Evolutionary conservation across 2,113 vertebrate species (phyloP).

Genomic region (Macrotus californicus): DNA sequence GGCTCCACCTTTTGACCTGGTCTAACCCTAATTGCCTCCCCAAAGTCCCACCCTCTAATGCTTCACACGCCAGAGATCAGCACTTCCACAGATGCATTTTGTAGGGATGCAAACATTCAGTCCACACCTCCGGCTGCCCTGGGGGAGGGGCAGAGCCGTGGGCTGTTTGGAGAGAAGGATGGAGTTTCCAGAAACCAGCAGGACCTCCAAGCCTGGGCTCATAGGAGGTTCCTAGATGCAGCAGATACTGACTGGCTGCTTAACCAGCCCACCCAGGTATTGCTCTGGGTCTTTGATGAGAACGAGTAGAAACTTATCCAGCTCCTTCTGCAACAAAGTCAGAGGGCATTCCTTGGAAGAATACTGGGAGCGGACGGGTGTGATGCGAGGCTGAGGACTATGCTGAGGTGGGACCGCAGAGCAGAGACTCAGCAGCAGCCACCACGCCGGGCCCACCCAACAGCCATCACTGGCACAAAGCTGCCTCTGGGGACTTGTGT

Average conservation of each 20-base stretch:
- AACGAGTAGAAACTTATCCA: not conserved
- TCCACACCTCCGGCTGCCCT: not conserved
- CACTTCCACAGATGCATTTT: not conserved
- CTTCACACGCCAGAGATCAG: not conserved
- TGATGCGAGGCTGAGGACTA: not conserved
- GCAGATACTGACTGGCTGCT: fast-evolving
- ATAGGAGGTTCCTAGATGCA: not conserved
- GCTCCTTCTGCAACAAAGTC: not conserved
- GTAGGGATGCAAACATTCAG: not conserved
- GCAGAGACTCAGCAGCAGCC: no score
- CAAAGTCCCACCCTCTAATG: not conserved
- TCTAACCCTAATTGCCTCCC: not conserved
- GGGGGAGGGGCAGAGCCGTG: not conserved
- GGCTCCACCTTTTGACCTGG: no score
- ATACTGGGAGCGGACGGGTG: fast-evolving
- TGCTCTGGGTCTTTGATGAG: not conserved
- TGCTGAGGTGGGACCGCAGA: no score
- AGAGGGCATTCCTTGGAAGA: not conserved
- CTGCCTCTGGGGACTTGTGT: not conserved
- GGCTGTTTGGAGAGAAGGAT: not conserved
- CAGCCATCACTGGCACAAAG: not conserved
- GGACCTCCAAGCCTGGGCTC: not conserved
- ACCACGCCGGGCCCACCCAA: fast-evolving
- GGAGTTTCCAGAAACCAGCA: not conserved
- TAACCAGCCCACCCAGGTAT: no score